phyloP scores from a whole-genome alignment of 2,113 vertebrate species.

The Pygoscelis antarcticus region DNA sequence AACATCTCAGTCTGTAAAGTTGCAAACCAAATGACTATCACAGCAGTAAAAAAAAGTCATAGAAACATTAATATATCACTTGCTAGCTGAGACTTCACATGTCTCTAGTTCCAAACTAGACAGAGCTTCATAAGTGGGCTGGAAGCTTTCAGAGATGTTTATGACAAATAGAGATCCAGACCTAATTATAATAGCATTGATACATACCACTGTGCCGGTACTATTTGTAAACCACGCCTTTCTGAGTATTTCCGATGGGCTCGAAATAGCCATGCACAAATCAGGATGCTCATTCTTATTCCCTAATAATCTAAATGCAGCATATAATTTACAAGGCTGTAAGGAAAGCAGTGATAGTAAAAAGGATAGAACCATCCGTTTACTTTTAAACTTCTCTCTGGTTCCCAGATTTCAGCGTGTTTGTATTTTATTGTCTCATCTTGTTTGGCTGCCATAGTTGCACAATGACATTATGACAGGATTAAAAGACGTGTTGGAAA shows the following conservation, averaged over 20 bases:
- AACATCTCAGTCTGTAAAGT: not conserved
- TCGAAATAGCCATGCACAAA: not conserved
- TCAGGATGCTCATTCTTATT: not conserved
- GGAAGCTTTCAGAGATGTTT: not conserved
- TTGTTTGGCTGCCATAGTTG: not conserved
- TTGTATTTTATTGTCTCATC: constrained; percentile 17
- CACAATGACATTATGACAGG: not conserved
- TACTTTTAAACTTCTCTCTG: not conserved
- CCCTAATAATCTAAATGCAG: not conserved
- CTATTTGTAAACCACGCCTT: not conserved
- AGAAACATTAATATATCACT: not conserved
- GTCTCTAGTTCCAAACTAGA: not conserved
- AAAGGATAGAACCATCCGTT: not conserved
- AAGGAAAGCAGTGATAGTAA: not conserved
- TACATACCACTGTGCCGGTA: not conserved
- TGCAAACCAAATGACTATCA: not conserved
- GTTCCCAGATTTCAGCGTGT: not conserved
- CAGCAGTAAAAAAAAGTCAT: not conserved
- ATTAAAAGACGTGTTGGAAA: not conserved
- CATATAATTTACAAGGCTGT: not conserved
- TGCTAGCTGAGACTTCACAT: not conserved
- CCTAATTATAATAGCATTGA: not conserved
- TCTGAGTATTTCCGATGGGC: not conserved
- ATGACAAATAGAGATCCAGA: not conserved
- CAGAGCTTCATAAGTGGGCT: not conserved